A percentile compares a stretch with the other conserved stretches of the same genome.
These are phyloP conservation scores for Vidua chalybeata DNA, from an alignment of 2,113 vertebrate species.

Conservation along the genomic window DNA sequence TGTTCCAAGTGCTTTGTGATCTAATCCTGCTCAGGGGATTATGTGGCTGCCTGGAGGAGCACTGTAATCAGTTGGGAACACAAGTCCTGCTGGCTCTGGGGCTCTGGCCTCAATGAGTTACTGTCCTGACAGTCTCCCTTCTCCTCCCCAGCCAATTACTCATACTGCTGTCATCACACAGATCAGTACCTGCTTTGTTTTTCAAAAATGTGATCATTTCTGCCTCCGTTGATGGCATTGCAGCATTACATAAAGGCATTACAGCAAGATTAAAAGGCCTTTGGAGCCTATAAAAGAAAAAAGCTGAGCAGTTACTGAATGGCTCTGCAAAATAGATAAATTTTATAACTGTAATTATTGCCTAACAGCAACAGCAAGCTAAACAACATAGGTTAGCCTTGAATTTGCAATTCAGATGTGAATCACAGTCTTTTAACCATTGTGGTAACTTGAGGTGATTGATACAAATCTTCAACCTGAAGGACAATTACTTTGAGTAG, in stretches of 20 bases:
- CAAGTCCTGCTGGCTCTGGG: background rate
- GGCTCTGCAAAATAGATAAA: conserved; percentile 8
- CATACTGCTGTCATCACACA: conserved; percentile 27
- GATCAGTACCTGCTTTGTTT: conserved; percentile 56
- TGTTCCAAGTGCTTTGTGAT: background rate
- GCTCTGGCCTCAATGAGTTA: conserved; percentile 34
- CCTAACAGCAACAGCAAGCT: background rate
- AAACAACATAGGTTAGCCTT: background rate
- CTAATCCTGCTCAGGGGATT: conserved; percentile 26
- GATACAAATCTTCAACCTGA: background rate
- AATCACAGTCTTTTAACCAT: background rate
- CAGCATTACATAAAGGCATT: conserved; percentile 49
- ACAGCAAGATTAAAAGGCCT: conserved; percentile 46
- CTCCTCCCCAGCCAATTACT: conserved; percentile 48
- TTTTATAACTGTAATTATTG: conserved; percentile 3
- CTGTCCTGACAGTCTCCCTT: conserved; percentile 27
- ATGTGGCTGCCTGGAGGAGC: background rate
- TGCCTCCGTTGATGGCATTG: conserved; percentile 13
- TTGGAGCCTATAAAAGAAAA: conserved; percentile 40
- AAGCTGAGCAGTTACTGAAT: background rate
- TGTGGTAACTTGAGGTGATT: background rate
- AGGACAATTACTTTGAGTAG: background rate
- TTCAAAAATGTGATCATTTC: conserved; percentile 38
- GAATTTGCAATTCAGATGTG: conserved; percentile 15
- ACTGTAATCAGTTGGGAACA: background rate